Evolutionary conservation across 2,888 invertebrate genomes (phyloP).

Genomic region (Volucella bombylans): DNA sequence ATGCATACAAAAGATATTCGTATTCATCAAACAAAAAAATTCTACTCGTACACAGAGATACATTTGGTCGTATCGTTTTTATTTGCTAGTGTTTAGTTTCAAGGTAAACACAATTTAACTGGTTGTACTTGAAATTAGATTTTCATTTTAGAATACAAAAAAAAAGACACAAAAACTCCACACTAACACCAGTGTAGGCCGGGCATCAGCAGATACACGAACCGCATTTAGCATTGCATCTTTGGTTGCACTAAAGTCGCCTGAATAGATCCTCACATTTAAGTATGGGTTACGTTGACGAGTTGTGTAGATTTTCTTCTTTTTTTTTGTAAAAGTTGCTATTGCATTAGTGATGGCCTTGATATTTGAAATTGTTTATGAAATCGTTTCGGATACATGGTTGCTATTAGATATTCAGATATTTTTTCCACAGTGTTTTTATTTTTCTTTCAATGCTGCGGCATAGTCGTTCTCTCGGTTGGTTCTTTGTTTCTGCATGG

Average conservation of each 20-base stretch:
- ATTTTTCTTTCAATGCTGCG: not conserved
- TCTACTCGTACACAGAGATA: constrained; percentile 7
- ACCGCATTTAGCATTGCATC: constrained; percentile 54
- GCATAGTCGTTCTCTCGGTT: not conserved
- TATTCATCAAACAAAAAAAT: not conserved
- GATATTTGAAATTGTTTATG: constrained; percentile 69
- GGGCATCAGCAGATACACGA: constrained; percentile 8
- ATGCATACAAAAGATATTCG: constrained; percentile 56
- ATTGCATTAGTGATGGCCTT: constrained; percentile 60
- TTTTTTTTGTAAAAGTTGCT: constrained; percentile 63
- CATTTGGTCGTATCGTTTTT: constrained; percentile 31
- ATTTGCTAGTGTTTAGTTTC: constrained; percentile 57
- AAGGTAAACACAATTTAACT: constrained; percentile 69
- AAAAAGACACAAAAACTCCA: constrained; percentile 55
- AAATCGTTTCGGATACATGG: constrained; percentile 66
- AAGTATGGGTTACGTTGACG: constrained; percentile 39
- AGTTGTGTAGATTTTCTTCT: constrained; percentile 36
- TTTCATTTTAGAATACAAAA: constrained; percentile 64
- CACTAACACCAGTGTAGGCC: not conserved
- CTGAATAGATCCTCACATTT: constrained; percentile 1
- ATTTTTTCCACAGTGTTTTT: not conserved
- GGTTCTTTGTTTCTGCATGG: constrained; percentile 49
- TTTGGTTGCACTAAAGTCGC: constrained; percentile 38
- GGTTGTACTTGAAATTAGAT: constrained; percentile 70
- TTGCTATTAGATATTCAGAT: constrained; percentile 55